Evolutionary conservation across 2,113 vertebrate species (phyloP).

Genomic region (Aepyceros melampus): DNA sequence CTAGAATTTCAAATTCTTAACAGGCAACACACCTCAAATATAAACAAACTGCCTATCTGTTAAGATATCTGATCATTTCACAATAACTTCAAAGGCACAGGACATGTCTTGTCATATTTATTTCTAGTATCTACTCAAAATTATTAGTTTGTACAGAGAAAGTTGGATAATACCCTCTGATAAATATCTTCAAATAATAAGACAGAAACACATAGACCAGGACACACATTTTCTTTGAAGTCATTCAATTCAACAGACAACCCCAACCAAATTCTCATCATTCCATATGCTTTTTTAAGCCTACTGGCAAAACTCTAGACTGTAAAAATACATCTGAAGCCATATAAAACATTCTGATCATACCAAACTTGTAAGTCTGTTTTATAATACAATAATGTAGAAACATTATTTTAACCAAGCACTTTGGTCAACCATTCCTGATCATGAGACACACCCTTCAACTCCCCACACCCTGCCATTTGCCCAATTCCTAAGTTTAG

Average conservation of each 20-base stretch:
- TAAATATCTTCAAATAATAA: background rate
- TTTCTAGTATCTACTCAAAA: background rate
- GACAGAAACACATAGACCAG: background rate
- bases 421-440: background rate
- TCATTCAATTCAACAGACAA: background rate
- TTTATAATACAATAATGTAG: background rate
- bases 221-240: background rate
- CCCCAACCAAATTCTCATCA: background rate
- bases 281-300: background rate
- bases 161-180: background rate
- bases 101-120: background rate
- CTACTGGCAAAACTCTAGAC: background rate
- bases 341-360: background rate
- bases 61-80: background rate
- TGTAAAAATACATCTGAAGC: slow-evolving; percentile 11
- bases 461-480: background rate
- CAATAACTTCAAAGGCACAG: background rate
- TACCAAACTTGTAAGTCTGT: background rate
- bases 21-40: background rate
- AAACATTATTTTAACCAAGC: background rate
- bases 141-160: background rate
- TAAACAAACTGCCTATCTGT: background rate
- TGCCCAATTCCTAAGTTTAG: background rate
- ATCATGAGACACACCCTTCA: background rate
- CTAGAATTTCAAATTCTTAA: background rate